These are phyloP conservation scores for Pardosa pseudoannulata DNA, from an alignment of 2,888 invertebrate species.

Conservation along the genomic window DNA sequence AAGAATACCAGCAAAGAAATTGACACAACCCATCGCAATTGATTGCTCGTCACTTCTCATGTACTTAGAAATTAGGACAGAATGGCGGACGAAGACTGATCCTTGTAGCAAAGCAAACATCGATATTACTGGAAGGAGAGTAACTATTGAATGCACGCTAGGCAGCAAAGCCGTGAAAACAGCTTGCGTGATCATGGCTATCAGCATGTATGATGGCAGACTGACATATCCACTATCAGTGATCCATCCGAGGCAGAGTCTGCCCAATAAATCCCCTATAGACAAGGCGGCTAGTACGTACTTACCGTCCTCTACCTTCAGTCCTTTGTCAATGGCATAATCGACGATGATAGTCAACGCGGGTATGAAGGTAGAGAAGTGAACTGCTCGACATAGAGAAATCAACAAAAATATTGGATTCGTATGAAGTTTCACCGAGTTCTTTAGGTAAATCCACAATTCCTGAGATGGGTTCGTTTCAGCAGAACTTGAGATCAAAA, in stretches of 20 bases:
- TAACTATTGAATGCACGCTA: background rate
- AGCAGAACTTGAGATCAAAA: background rate
- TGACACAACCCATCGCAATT: slow-evolving; percentile 59
- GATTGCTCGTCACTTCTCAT: slow-evolving; percentile 52
- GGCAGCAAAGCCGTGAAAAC: slow-evolving; percentile 38
- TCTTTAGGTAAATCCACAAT: slow-evolving; percentile 25
- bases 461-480: background rate
- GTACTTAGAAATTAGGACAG: slow-evolving; percentile 48
- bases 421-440: slow-evolving; percentile 32
- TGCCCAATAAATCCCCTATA: slow-evolving; percentile 71
- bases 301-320: slow-evolving; percentile 38
- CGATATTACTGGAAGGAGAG: background rate
- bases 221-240: slow-evolving; percentile 48
- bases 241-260: slow-evolving; percentile 72
- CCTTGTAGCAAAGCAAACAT: slow-evolving; percentile 50
- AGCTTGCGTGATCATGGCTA: slow-evolving; percentile 49
- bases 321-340: slow-evolving; percentile 69
- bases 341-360: slow-evolving; percentile 68
- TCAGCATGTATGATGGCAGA: slow-evolving; percentile 35
- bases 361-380: slow-evolving; percentile 50
- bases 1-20: slow-evolving; percentile 53
- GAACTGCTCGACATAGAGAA: slow-evolving; percentile 45
- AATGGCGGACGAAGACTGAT: slow-evolving; percentile 55
- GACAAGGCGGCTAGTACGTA: slow-evolving; percentile 70
- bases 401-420: slow-evolving; percentile 53